These are phyloP conservation scores for Zaprionus capensis DNA, from an alignment of 1,140 invertebrate species.

Conservation along the genomic window DNA sequence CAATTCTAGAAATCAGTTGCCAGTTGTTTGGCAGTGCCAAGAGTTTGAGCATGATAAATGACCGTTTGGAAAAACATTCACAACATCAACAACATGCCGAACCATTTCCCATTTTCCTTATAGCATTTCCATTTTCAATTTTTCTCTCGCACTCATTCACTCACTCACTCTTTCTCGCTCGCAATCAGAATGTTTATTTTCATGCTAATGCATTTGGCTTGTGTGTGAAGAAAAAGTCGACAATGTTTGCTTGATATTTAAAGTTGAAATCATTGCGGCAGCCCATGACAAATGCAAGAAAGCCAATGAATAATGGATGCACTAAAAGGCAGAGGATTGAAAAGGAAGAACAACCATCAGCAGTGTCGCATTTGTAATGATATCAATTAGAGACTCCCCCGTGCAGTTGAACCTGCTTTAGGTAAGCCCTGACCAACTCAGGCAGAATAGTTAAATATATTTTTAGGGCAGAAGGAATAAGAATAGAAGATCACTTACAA, in stretches of 20 bases:
- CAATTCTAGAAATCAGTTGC: constrained; percentile 66
- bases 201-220: constrained; percentile 13
- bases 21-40: constrained; percentile 70
- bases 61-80: constrained; percentile 57
- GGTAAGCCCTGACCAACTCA: too few relatives aligned
- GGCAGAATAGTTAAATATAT: too few relatives aligned
- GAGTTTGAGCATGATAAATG: constrained; percentile 77
- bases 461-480: too few relatives aligned
- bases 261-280: constrained; percentile 14
- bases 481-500: too few relatives aligned
- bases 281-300: background rate
- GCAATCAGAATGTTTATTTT: constrained; percentile 41
- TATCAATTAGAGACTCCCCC: background rate
- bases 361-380: constrained; percentile 5
- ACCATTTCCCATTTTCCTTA: constrained; percentile 16
- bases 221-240: background rate
- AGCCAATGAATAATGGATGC: constrained; percentile 3
- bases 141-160: background rate
- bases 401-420: too few relatives aligned
- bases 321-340: background rate
- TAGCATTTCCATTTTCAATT: constrained; percentile 7
- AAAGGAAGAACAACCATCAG: background rate
- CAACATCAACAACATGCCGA: constrained; percentile 47
- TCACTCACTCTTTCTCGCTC: background rate
- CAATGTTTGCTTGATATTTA: constrained; percentile 17